Conservation (phyloP, 2,888 invertebrate genomes). For the Theretra japonica region DNA sequence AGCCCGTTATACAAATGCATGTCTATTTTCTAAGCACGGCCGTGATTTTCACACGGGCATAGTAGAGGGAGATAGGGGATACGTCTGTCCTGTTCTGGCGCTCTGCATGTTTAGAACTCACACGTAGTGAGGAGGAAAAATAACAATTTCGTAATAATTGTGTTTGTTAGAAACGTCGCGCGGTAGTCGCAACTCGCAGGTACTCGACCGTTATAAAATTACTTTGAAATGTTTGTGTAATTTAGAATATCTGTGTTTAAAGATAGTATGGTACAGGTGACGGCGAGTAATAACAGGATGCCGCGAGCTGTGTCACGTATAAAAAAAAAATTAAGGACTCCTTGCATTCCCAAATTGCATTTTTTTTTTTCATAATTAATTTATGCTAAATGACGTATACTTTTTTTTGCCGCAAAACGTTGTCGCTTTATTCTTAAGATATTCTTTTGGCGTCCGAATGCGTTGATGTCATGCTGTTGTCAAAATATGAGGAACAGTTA, state of each 20-base stretch:
- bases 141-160: slow-evolving; percentile 45
- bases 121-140: slow-evolving; percentile 42
- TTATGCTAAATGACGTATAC: not conserved
- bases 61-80: slow-evolving; percentile 47
- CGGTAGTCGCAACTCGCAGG: not conserved
- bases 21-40: slow-evolving; percentile 48
- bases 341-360: too few relatives aligned
- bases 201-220: not conserved
- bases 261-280: not conserved
- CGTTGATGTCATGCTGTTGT: too few relatives aligned
- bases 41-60: slow-evolving; percentile 55
- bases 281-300: not conserved
- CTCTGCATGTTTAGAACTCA: slow-evolving; percentile 47
- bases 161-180: slow-evolving; percentile 37
- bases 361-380: too few relatives aligned
- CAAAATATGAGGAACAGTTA: too few relatives aligned
- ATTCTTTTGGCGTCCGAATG: too few relatives aligned
- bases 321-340: too few relatives aligned
- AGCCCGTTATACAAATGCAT: slow-evolving; percentile 49
- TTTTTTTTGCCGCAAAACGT: not conserved
- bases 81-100: slow-evolving; percentile 45
- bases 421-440: too few relatives aligned
- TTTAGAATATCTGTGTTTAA: not conserved
- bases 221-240: not conserved
- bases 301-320: not conserved